Base-by-base conservation (phyloP, 1,140 invertebrate species). In the Drosophila burlai region DNA sequence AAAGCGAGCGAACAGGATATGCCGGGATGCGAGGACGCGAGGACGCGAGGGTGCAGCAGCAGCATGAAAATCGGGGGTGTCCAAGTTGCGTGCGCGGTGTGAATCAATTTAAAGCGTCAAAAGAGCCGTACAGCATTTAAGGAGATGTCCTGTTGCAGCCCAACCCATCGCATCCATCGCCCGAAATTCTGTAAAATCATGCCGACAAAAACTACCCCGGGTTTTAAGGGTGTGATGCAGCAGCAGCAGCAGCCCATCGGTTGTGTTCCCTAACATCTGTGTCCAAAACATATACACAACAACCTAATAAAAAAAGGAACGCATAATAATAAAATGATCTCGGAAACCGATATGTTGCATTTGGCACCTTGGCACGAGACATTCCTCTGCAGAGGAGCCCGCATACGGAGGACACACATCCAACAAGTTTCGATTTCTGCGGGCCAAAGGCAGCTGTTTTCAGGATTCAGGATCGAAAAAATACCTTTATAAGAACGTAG, bases 41-140 rank as follows among this genome's bases (percentile, higher is more conserved):
- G 61, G 50, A 76, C 63, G 75, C 64, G 81, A 58, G 65, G 80
- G 62, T 65, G 83, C 66, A 67, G 74, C 63, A 52, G 82, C 66
- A 52, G 43, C 59, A 67, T 38, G 8, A 40, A 29, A 34, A 50
- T 54, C 26, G 38, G 18, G 68, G 45, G 47, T 59, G 63, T 64
- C 67, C 21, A 54, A 18, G 63, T 71, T 83, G 78, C 72, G 89
- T 91, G 76, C 52, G 73, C 76, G 77, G 82, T 85, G 86, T 91
- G 82, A 90, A 90, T 90, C 82, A 90, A 90, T 90, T 90, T 90
- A 91, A 90, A 90, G 81, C 85, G 78, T 89, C 85, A 84, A 81
- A 85, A 81, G 78, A 78, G 80, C 65, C 76, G 24, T 80, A 80
- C 63, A 81, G 58, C 75, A 81, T 86, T 85, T 79, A 74, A 46